Evolutionary conservation across 1,140 invertebrate genomes (phyloP).

Genomic region (Tetranychus urticae): DNA sequence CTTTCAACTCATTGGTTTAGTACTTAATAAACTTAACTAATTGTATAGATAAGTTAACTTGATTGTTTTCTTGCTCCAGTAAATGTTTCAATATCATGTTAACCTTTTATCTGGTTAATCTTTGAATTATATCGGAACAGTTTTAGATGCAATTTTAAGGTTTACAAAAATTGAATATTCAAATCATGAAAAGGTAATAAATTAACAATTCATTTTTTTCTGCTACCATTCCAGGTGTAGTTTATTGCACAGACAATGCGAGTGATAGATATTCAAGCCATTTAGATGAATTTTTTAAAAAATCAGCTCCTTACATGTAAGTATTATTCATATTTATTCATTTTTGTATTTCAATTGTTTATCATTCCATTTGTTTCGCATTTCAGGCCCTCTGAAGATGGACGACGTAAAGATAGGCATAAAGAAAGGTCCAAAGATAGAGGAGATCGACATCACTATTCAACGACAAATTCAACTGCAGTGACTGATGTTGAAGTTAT

Average conservation of each 20-base stretch:
- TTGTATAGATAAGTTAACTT: too few species aligned
- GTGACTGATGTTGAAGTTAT: not conserved
- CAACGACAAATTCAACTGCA: not conserved
- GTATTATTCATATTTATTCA: not conserved
- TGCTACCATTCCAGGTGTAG: not conserved
- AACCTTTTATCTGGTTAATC: not conserved
- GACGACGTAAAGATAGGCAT: not conserved
- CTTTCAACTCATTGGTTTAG: too few species aligned
- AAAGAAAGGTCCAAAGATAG: not conserved
- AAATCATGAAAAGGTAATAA: not conserved
- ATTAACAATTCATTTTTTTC: not conserved
- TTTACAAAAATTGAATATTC: too few species aligned
- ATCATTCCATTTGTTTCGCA: not conserved
- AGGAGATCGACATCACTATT: not conserved
- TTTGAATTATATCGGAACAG: too few species aligned
- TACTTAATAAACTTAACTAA: too few species aligned
- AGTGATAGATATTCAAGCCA: not conserved
- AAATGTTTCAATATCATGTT: not conserved
- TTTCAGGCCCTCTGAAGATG: slow-evolving; percentile 1
- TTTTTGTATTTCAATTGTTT: not conserved
- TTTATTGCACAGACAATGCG: not conserved
- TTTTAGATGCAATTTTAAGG: too few species aligned
- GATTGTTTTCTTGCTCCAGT: too few species aligned
- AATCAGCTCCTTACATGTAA: not conserved
- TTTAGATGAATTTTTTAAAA: not conserved